Percentiles rank a stretch among this genome's conserved stretches.
These are phyloP conservation scores for Heliothis peltigera DNA, from an alignment of 2,888 invertebrate species.

Conservation along the genomic window DNA sequence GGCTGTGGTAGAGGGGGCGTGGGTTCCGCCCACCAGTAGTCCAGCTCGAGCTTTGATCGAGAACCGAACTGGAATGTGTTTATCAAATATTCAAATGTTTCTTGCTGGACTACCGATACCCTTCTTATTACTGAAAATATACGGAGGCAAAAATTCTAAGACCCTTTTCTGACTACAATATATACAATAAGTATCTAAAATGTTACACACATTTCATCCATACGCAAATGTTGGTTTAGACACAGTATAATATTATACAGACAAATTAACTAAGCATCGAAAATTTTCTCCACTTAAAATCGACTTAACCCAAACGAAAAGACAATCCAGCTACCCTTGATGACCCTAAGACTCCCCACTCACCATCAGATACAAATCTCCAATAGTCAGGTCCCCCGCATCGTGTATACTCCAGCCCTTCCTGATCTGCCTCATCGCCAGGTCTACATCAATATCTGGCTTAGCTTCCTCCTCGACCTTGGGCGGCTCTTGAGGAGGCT, in stretches of 20 bases:
- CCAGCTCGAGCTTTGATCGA: constrained; percentile 93
- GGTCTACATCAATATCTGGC: constrained; percentile 78
- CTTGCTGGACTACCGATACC: too few relatives aligned
- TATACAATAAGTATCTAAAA: too few relatives aligned
- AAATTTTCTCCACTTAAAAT: too few relatives aligned
- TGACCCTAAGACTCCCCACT: constrained; percentile 53
- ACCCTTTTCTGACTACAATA: too few relatives aligned
- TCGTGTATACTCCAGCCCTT: constrained; percentile 95
- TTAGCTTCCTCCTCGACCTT: constrained; percentile 64
- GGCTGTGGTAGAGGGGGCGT: constrained; percentile 79
- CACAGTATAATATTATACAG: too few relatives aligned
- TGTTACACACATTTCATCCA: too few relatives aligned
- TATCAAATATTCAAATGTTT: neutral
- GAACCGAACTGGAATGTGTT: constrained; percentile 91
- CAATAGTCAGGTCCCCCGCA: constrained; percentile 95
- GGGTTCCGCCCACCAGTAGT: constrained; percentile 94
- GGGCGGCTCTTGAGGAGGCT: constrained; percentile 58
- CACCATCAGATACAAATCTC: constrained; percentile 97
- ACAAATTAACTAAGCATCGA: too few relatives aligned
- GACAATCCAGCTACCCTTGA: neutral
- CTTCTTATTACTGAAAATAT: too few relatives aligned
- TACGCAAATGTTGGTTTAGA: too few relatives aligned
- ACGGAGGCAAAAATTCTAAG: too few relatives aligned
- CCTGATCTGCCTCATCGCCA: constrained; percentile 83
- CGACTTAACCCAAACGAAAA: too few relatives aligned